A percentile compares a stretch with the other conserved stretches of the same genome.
Conservation (phyloP, 2,113 vertebrate species). For the Semicossyphus pulcher region DNA sequence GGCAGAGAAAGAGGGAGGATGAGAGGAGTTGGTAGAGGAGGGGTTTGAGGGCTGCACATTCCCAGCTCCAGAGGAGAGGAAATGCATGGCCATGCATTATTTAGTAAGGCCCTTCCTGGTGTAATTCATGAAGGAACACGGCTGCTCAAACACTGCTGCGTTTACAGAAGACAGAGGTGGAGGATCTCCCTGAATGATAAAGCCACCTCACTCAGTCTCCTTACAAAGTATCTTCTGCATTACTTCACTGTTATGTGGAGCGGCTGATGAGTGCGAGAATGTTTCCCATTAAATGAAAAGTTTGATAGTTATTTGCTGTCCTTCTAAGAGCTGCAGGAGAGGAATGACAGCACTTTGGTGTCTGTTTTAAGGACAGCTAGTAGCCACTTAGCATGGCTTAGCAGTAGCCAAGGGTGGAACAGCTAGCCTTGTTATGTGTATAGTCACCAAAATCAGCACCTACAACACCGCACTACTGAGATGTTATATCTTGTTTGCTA, state of each 20-base stretch:
- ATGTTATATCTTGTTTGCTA: too few relatives aligned
- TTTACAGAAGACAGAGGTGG: constrained; percentile 13
- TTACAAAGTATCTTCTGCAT: not conserved
- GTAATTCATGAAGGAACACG: constrained; percentile 63
- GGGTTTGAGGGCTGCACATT: constrained; percentile 20
- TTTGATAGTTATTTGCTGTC: not conserved
- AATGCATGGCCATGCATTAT: constrained; percentile 73
- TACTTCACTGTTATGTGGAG: not conserved
- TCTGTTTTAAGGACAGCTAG: too few relatives aligned
- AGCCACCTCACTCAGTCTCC: constrained; percentile 8
- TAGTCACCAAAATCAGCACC: too few relatives aligned
- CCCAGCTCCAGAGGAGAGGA: constrained; percentile 51
- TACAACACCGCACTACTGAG: too few relatives aligned
- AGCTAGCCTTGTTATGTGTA: too few relatives aligned
- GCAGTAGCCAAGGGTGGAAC: too few relatives aligned
- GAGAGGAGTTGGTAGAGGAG: constrained; percentile 29
- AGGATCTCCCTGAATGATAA: constrained; percentile 32
- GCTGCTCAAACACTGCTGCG: constrained; percentile 16
- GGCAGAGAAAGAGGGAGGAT: constrained; percentile 15
- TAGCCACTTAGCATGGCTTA: too few relatives aligned
- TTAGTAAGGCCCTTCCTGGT: constrained; percentile 56
- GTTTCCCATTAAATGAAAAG: too few relatives aligned
- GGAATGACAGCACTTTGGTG: not conserved
- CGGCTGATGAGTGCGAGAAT: too few relatives aligned
- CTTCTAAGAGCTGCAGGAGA: not conserved